Base-by-base conservation (phyloP, 1,140 invertebrate genomes). In the Microplitis mediator region DNA sequence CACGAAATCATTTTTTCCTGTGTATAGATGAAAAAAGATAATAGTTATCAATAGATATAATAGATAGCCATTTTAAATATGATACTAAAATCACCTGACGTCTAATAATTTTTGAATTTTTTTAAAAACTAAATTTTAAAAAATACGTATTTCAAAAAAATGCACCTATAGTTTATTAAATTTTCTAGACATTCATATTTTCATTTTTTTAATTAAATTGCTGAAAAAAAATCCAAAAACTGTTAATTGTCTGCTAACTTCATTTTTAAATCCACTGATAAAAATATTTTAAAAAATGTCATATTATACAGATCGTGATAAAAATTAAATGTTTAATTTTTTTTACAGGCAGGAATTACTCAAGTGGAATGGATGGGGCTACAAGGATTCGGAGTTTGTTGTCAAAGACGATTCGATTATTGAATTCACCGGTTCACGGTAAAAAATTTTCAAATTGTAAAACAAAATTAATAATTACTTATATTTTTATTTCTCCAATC, bases 281-380 rank as follows among this genome's bases (percentile, higher is more conserved):
- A 36, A 56, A 23, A 45, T 45, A 5, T 45, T 5, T 50, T 5
- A 45, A 60, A 36, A 56, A 23, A 45, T 45, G 39, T 45, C 39
- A 61, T 5, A 45, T 52, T 70, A 45, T 23, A 3, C 13, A 13
- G 5, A 52, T n/a, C n/a, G n/a, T n/a, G 11, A 54, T 54, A 3
- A 54, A 23, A 5, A 23, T 60, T 39, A 16, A 54, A 13, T 56
- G 31, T n/a, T 23, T 52, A 39, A 56, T 70, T 76, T 70, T 71
- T 23, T 77, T 84, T 89, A 76, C 84, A 96, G 95, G 76, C 93
- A 95, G 83, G 90, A 95, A 14, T 81, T 94, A 14, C 86, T 99
- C 5, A 98, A 98, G 89, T 99, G 97, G 97, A 97, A 98, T 88
- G 98, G 98, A 54, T 99, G 98, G 98, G 98, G 98, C 5, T 99